Evolutionary conservation across 2,888 invertebrate species (phyloP), one percentile per base, ranked within the genome.

Genomic region (Cyclophora albipunctata): DNA sequence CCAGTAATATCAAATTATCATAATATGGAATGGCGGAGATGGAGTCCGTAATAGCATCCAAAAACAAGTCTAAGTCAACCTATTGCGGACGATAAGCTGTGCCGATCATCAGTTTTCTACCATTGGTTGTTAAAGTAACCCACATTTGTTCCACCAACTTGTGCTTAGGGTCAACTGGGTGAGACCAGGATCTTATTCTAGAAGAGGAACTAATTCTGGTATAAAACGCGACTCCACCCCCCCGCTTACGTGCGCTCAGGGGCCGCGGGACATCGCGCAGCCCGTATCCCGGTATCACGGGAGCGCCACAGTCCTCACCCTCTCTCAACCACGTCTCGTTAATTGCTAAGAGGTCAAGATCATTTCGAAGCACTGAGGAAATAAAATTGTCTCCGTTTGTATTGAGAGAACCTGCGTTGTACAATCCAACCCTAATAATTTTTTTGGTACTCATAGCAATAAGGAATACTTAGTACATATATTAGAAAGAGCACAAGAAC

Each of bases 271-370:
- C 40, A 41, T 60, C 58, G 3, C 52, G 51, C 7, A 60, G 45
- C 5, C 52, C 40, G 33, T 59, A 63, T 2, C 43, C 48, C 2
- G 59, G 46, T 0, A 59, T 34, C 1, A 3, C 20, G 0, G 60
- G 61, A 1, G 60, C 61, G 2, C 55, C 49, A 3, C 37, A 51
- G 37, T 60, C 62, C 44, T 57, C 53, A 0, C 57, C 57, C 5
- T 34, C 33, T 3, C 41, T 49, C 0, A 62, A 42, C 64, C 64
- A 64, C 0, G 62, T 63, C 41, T 63, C 59, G 33, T 63, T 63
- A 3, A 63, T 51, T 0, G 62, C 59, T 6, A 62, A 4, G 2
- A 62, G 40, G 40, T 60, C 59, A 1, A 57, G 20, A 5, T 45
- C 43, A 20, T 50, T 37, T 0, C 45, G 40, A 2, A 3, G 4